phyloP scores from a whole-genome alignment of 1,140 invertebrate species.

The Listronotus oregonensis region DNA sequence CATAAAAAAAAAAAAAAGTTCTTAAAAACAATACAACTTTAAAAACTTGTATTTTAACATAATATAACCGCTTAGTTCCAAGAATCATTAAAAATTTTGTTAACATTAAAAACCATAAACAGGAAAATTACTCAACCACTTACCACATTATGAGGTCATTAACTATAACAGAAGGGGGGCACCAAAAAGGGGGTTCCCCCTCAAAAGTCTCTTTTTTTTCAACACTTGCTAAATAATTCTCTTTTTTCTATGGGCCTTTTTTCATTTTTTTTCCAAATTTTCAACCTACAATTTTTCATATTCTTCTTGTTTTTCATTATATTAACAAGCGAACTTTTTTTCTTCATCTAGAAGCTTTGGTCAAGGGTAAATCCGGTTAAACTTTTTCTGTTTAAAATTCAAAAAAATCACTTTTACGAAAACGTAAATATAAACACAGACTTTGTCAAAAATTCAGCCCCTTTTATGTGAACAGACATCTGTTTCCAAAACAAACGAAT shows the following conservation, averaged over 20 bases:
- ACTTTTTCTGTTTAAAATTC: not conserved
- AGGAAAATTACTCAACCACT: slow-evolving; percentile 52
- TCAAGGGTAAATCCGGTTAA: not conserved
- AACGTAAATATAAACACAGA: slow-evolving; percentile 1
- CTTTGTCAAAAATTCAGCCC: slow-evolving; percentile 18
- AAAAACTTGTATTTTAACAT: too few relatives aligned
- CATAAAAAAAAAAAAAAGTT: too few relatives aligned
- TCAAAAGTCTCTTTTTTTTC: slow-evolving; percentile 81
- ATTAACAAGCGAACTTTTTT: not conserved
- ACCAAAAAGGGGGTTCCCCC: slow-evolving; percentile 91
- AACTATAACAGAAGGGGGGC: slow-evolving; percentile 81
- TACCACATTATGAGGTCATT: slow-evolving; percentile 83
- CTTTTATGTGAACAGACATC: slow-evolving; percentile 2
- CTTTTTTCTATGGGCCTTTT: slow-evolving; percentile 64
- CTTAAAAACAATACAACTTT: too few relatives aligned
- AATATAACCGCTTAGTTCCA: too few relatives aligned
- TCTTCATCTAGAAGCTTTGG: not conserved
- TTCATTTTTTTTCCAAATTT: slow-evolving; percentile 26
- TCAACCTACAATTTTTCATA: not conserved
- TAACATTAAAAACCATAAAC: not conserved
- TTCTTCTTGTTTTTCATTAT: not conserved
- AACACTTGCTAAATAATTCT: slow-evolving; percentile 87
- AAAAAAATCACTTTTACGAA: not conserved
- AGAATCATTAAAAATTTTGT: too few relatives aligned
- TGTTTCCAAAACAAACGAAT: slow-evolving; percentile 15